Conservation (phyloP, 2,888 invertebrate genomes). For the Lacanobia oleracea region DNA sequence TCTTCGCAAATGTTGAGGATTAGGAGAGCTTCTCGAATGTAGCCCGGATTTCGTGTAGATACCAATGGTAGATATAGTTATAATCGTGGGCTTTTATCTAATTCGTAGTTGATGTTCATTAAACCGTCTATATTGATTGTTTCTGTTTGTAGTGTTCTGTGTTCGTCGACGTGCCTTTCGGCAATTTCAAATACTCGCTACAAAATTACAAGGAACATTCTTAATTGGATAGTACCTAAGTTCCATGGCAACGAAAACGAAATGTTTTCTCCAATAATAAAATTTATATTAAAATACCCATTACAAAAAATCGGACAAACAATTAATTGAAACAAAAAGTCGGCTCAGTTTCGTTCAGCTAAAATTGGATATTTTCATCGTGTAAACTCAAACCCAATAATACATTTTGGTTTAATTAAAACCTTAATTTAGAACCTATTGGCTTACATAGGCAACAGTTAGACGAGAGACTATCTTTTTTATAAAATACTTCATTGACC, state of each 20-base stretch:
- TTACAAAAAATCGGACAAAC: slow-evolving; percentile 66
- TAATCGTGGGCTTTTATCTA: slow-evolving; percentile 3
- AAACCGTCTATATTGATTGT: slow-evolving; percentile 4
- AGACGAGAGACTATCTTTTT: background rate
- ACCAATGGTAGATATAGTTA: background rate
- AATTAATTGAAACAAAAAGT: slow-evolving; percentile 70
- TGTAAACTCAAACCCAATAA: slow-evolving; percentile 27
- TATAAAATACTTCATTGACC: slow-evolving; percentile 7
- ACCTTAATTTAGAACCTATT: slow-evolving; percentile 16
- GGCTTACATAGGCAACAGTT: background rate
- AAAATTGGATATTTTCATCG: slow-evolving; percentile 65
- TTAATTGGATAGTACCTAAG: slow-evolving; percentile 5
- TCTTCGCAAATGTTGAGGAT: slow-evolving; percentile 18
- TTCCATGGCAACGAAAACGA: background rate
- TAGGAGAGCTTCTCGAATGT: slow-evolving; percentile 9
- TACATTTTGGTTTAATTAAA: slow-evolving; percentile 20
- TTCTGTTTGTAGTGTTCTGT: slow-evolving; percentile 7
- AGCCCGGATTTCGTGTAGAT: slow-evolving; percentile 29
- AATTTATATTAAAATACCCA: slow-evolving; percentile 63
- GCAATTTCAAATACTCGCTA: background rate
- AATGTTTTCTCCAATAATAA: background rate
- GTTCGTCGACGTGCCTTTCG: background rate
- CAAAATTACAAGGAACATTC: slow-evolving; percentile 14
- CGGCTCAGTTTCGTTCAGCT: slow-evolving; percentile 12
- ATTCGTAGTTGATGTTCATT: slow-evolving; percentile 4